Evolutionary conservation across 2,113 vertebrate genomes (phyloP), one percentile per base, ranked within the genome.

Genomic region (Tautogolabrus adspersus): DNA sequence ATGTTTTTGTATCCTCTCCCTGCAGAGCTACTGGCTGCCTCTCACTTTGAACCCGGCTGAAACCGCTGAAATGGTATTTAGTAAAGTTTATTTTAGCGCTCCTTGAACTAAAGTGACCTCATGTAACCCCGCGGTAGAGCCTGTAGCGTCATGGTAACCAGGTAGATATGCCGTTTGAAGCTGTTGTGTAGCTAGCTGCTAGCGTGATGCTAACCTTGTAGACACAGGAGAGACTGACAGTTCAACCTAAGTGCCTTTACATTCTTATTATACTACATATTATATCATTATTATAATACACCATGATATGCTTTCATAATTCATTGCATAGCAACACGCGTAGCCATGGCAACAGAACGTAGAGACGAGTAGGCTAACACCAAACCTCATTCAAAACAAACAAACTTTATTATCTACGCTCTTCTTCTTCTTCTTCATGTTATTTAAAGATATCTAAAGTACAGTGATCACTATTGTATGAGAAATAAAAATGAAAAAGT

Each of bases 61-160:
- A 61, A 67, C 47, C 40, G 37, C 30, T 65, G 26, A 71, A 59
- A 83, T 85, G 85, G 83, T 92, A 87, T 85, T 86, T 74, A 11
- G 1, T 62, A 0, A 51, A 6, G 34, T 23, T 61, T 70, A 82
- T 73, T 8, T 66, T 58, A 5, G 65, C 47, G 40, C 18, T 64
- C 66, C 10, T 34, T 52, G 21, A n/a, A 19, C 12, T 63, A 4
- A 15, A 3, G 2, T 49, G 16, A 23, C 47, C 6, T 13, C n/a
- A 19, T n/a, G 57, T 26, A 6, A 51, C 30, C 5, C 37, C 12
- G 13, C 6, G 5, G 11, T 18, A 42, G 21, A 8, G 12, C 0
- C 18, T 47, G 2, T 47, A 18, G 7, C 37, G 15, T 1, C 18
- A 22, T 55, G 3, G 5, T 4, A 60, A 44, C 37, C 22, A 23